Base-by-base conservation (phyloP, 2,888 invertebrate genomes). In the Platynereis dumerilii region DNA sequence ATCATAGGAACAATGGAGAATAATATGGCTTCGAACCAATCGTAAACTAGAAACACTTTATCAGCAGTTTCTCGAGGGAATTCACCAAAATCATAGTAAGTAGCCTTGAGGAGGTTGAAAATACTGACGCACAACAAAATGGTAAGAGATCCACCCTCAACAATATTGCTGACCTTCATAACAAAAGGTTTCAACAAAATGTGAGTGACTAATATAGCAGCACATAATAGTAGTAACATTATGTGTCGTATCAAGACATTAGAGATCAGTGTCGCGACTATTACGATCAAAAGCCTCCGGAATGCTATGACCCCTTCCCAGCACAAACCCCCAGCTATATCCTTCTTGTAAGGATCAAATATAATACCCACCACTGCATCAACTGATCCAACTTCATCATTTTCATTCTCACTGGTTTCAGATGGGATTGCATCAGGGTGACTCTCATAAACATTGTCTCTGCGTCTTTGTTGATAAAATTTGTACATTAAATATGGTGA, bases 221-320 rank as follows among this genome's bases (percentile, higher is more conserved):
- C 53, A 42, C 61, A 61, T 2, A 61, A n/a, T 17, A 20, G n/a
- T 7, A 61, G 27, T 26, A 61, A 20, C n/a, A 34, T 24, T 24
- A 55, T 27, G 24, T 61, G 61, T 5, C 57, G 42, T 10, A 45
- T n/a, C 42, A 63, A 29, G 1, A 22, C 29, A 24, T 63, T 45
- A 1, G 26, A n/a, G 42, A 63, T 63, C 20, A 63, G 48, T 10
- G 63, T 57, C 7, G 57, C 56, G 5, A 55, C 56, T 1, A 63
- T 22, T 12, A 63, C 57, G 22, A 61, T 48, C 1, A 61, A 42
- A 15, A 69, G 55, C 12, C 69, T 42, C 20, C 68, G 55, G n/a
- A 69, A 54, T 42, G 59, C 65, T 15, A 69, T 60, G 24, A 69
- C 55, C 15, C 69, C 69, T 28, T 69, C 69, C 63, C 64, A 69